Evolutionary conservation across 2,113 vertebrate species (phyloP).

Genomic region (Pitta sordida): DNA sequence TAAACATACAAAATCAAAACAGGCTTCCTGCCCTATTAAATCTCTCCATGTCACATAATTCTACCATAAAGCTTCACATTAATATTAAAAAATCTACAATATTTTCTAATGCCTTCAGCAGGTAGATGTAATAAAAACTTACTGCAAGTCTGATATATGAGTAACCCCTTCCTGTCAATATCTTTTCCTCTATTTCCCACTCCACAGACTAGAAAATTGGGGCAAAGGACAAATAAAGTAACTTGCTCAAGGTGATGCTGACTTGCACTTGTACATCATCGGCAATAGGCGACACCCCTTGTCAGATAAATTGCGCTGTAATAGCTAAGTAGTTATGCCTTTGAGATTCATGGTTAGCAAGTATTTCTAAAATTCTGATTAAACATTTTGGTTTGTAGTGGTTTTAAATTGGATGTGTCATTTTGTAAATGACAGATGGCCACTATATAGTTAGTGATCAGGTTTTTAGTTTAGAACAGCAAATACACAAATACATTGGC

Average conservation of each 20-base stretch:
- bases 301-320: constrained; percentile 20
- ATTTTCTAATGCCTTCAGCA: not conserved
- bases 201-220: not conserved
- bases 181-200: not conserved
- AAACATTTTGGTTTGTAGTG: constrained; percentile 56
- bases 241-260: constrained; percentile 36
- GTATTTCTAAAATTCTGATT: constrained; percentile 55
- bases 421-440: constrained; percentile 51
- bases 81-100: not conserved
- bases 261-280: not conserved
- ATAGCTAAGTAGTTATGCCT: not conserved
- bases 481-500: constrained; percentile 11
- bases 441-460: not conserved
- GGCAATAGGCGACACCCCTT: not conserved
- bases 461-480: constrained; percentile 55
- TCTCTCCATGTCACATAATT: not conserved
- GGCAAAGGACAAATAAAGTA: not conserved
- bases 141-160: not conserved
- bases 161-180: not conserved
- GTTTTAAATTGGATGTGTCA: constrained; percentile 62
- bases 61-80: not conserved
- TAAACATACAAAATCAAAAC: not conserved
- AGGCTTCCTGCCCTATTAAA: not conserved
- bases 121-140: not conserved
- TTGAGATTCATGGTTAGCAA: constrained; percentile 43